Conservation (phyloP, 2,888 invertebrate species). For the Chorisops tibialis region DNA sequence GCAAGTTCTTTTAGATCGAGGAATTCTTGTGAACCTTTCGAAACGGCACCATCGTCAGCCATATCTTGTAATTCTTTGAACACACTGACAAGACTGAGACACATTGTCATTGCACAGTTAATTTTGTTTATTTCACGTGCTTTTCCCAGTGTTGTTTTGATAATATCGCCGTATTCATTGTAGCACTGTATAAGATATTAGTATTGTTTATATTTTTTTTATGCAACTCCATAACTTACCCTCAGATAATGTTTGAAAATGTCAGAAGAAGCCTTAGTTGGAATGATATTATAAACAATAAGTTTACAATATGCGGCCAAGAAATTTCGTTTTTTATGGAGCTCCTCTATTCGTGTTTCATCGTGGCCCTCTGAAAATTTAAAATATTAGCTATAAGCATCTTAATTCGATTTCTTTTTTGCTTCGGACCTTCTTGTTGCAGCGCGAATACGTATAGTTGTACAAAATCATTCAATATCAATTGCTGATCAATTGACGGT, state of each 20-base stretch:
- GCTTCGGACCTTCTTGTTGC: conserved; percentile 89
- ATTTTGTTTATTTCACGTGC: conserved; percentile 97
- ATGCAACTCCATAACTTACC: conserved; percentile 60
- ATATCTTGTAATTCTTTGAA: conserved; percentile 68
- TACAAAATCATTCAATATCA: conserved; percentile 84
- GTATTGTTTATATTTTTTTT: conserved; percentile 5
- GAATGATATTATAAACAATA: conserved; percentile 95
- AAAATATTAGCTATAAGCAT: not conserved
- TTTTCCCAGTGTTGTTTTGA: conserved; percentile 94
- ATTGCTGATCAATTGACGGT: conserved; percentile 75
- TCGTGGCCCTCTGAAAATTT: conserved; percentile 74
- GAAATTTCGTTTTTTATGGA: conserved; percentile 94
- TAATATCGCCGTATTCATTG: conserved; percentile 97
- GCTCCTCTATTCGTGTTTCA: conserved; percentile 93
- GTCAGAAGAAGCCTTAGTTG: conserved; percentile 86
- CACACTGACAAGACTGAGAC: conserved; percentile 83
- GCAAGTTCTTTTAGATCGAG: conserved; percentile 93
- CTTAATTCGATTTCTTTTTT: not conserved
- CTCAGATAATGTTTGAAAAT: conserved; percentile 97
- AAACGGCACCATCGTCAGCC: conserved; percentile 54
- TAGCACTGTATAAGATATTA: conserved; percentile 70
- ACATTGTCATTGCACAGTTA: conserved; percentile 91
- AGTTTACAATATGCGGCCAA: conserved; percentile 96
- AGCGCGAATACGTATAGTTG: conserved; percentile 91
- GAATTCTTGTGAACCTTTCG: conserved; percentile 76